Percentiles rank a stretch among this genome's conserved stretches.
These are phyloP conservation scores for Molossus molossus DNA, from an alignment of 2,797 vertebrate genomes.

Conservation along the genomic window DNA sequence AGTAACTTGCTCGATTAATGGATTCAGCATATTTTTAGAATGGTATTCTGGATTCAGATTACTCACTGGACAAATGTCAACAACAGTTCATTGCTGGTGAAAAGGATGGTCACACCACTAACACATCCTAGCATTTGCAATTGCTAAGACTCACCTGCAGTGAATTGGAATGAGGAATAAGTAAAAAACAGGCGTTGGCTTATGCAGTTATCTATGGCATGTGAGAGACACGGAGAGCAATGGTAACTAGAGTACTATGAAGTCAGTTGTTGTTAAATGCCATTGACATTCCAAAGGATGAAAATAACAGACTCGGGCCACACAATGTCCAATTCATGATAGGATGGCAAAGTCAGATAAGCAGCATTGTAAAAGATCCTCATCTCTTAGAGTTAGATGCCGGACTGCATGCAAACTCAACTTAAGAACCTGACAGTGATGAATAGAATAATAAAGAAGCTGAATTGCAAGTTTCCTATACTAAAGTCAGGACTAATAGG, in stretches of 20 bases:
- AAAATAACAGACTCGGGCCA: not conserved
- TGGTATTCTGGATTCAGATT: no score
- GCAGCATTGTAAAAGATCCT: not conserved
- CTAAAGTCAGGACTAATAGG: not conserved
- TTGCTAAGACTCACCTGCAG: no score
- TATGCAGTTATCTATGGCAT: not conserved
- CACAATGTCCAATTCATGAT: not conserved
- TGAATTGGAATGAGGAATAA: not conserved
- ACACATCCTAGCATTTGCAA: no score
- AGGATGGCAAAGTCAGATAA: not conserved
- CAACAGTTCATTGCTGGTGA: no score
- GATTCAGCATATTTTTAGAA: no score
- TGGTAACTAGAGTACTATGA: not conserved
- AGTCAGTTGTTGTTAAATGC: not conserved
- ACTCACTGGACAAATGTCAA: no score
- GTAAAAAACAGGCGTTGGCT: not conserved
- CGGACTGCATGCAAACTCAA: not conserved
- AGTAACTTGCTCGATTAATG: no score
- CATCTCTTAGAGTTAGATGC: not conserved
- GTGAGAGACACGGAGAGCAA: not conserved
- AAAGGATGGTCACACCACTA: no score
- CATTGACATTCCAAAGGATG: not conserved
- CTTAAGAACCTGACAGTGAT: not conserved
- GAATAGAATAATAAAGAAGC: not conserved
- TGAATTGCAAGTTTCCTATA: not conserved